These are phyloP conservation scores for Styela clava DNA, from an alignment of 23 tunicate genomes.

Conservation along the genomic window DNA sequence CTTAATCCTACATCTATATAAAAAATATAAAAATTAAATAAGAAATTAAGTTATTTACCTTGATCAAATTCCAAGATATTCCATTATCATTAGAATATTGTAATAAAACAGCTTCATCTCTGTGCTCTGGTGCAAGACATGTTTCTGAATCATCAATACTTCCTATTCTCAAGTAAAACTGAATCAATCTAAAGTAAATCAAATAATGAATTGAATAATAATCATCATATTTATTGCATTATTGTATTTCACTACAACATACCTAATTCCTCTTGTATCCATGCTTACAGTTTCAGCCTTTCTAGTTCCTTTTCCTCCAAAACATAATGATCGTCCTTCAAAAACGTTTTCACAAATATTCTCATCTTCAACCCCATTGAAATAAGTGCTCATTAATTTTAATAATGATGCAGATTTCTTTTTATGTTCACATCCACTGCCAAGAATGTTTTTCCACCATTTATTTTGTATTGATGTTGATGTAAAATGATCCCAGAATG, in stretches of 20 bases:
- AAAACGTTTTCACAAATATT: conserved; percentile 32
- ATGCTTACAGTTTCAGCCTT: conserved; percentile 39
- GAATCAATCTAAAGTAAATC: conserved; percentile 40
- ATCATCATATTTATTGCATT: not conserved
- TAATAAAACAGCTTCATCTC: conserved; percentile 58
- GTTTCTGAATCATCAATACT: not conserved
- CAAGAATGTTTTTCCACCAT: conserved; percentile 39
- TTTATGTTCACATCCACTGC: conserved; percentile 12
- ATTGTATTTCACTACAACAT: not conserved
- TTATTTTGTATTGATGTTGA: not conserved
- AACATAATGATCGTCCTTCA: conserved; percentile 42
- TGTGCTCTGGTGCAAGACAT: conserved; percentile 29
- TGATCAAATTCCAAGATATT: conserved; percentile 57
- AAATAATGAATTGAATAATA: not conserved
- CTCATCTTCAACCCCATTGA: not conserved
- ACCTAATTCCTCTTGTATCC: conserved; percentile 55
- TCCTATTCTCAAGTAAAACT: conserved; percentile 54
- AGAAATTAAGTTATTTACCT: conserved; percentile 27
- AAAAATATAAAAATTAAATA: too few relatives aligned
- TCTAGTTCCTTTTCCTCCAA: conserved; percentile 53
- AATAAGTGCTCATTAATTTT: not conserved
- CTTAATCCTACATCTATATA: too few relatives aligned
- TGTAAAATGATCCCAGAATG: conserved; percentile 58
- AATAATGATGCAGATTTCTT: not conserved
- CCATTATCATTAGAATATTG: conserved; percentile 79